Evolutionary conservation across 2,888 invertebrate species (phyloP).

Genomic region (Dastarcus helophoroides): DNA sequence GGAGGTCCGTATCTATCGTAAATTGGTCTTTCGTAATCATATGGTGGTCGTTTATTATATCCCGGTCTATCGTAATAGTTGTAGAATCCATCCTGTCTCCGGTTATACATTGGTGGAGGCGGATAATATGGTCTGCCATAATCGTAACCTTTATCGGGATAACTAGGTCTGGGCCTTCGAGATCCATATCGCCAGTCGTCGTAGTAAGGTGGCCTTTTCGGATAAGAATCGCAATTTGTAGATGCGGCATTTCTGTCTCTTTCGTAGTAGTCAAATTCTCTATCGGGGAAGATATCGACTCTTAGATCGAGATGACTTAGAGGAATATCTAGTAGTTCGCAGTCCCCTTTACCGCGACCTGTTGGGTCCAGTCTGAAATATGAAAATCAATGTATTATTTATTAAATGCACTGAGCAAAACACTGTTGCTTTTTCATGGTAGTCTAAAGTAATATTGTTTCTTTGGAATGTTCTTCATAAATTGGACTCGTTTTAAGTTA

Average conservation of each 20-base stretch:
- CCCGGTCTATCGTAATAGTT: conserved; percentile 14
- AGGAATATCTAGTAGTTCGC: conserved; percentile 64
- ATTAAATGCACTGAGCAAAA: too few relatives aligned
- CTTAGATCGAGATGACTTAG: conserved; percentile 54
- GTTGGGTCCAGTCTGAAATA: conserved; percentile 51
- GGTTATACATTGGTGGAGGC: conserved; percentile 7
- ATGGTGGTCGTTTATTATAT: conserved; percentile 23
- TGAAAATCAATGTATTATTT: conserved; percentile 3
- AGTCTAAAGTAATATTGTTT: too few relatives aligned
- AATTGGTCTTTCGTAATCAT: conserved; percentile 6
- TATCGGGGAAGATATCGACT: conserved; percentile 52
- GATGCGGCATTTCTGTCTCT: conserved; percentile 58
- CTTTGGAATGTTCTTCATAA: too few relatives aligned
- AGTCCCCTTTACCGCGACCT: conserved; percentile 61
- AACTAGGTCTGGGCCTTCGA: conserved; percentile 8
- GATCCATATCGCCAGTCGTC: conserved; percentile 7
- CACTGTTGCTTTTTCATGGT: too few relatives aligned
- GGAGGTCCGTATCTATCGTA: conserved; percentile 7
- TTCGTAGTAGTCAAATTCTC: conserved; percentile 70
- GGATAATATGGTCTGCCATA: conserved; percentile 14
- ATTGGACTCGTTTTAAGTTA: too few relatives aligned
- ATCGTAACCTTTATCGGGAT: conserved; percentile 11
- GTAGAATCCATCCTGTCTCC: conserved; percentile 17
- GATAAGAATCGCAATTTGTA: conserved; percentile 21
- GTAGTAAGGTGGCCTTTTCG: conserved; percentile 12